Evolutionary conservation across 2,888 invertebrate species (phyloP), one percentile per base, ranked within the genome.

Genomic region (Chrysomela aeneicollis): DNA sequence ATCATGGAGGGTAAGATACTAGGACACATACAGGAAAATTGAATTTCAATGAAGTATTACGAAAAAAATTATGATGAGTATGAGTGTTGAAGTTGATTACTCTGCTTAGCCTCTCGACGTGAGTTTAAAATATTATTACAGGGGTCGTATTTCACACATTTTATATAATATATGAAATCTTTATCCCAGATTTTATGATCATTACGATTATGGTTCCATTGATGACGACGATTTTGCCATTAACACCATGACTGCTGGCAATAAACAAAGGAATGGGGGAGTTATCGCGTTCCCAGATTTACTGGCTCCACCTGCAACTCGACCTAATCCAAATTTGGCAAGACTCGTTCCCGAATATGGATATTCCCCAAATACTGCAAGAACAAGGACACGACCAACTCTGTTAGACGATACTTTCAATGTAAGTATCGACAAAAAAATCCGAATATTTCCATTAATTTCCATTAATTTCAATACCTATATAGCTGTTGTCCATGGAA

Each of bases 211-310:
- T 42, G 52, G 35, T 3, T 42, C 64, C 9, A 61, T 55, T 18
- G 64, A 64, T n/a, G 58, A 46, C 46, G 42, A 46, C n/a, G 46
- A 21, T 21, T 22, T 42, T n/a, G 15, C 42, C 15, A 15, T 42
- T 12, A 42, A 42, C 42, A 42, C 42, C 15, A 15, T 42, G 42
- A 42, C 3, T 6, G 15, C 42, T 42, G 42, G 15, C n/a, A 42
- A 42, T 42, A 42, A 42, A 42, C 42, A n/a, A n/a, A 42, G 42
- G 15, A 50, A 50, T n/a, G 50, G n/a, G 1, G 78, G 79, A 21
- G 71, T 82, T 64, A 76, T 83, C 69, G 75, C 82, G 52, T 81
- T 82, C 73, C 83, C 83, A 19, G 82, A 83, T 73, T 73, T 82
- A 61, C 73, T 83, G 69, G 82, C 82, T 59, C 81, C 82, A 54